A percentile compares a stretch with the other conserved stretches of the same genome.
Evolutionary conservation across 2,797 vertebrate species (phyloP).

Genomic region (Diplodus puntazzo): DNA sequence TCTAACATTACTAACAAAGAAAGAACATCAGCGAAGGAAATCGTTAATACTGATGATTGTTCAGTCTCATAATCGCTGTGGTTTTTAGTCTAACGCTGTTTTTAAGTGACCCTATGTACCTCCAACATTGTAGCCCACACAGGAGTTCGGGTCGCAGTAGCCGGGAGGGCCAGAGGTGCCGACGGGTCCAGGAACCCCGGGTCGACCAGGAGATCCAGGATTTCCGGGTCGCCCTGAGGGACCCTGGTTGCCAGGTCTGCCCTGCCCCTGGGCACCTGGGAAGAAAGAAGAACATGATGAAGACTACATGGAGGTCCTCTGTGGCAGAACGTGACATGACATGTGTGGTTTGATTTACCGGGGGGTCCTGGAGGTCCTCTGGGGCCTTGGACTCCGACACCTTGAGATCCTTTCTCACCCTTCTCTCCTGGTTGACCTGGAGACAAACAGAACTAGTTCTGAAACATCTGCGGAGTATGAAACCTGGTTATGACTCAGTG

Average conservation of each 20-base stretch:
- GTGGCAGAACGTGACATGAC: too few species aligned
- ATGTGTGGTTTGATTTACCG: slow-evolving; percentile 78
- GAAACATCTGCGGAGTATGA: too few species aligned
- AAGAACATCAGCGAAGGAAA: too few species aligned
- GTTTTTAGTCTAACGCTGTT: too few species aligned
- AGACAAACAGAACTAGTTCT: slow-evolving; percentile 14
- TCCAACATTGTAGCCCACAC: slow-evolving; percentile 93
- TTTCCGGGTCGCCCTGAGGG: slow-evolving; percentile 92
- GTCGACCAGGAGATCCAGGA: slow-evolving; percentile 89
- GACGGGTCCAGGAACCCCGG: slow-evolving; percentile 88
- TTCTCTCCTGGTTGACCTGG: slow-evolving; percentile 92
- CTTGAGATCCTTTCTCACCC: slow-evolving; percentile 92
- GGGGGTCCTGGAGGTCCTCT: slow-evolving; percentile 91
- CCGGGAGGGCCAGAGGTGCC: slow-evolving; percentile 92
- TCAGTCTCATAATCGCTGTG: neutral
- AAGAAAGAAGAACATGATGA: neutral
- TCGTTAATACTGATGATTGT: neutral
- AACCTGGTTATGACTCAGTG: neutral
- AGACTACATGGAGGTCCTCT: neutral
- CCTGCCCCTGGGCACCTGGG: slow-evolving; percentile 92
- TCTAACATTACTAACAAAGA: neutral
- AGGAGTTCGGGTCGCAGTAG: slow-evolving; percentile 96
- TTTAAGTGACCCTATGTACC: slow-evolving; percentile 80
- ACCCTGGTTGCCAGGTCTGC: slow-evolving; percentile 91
- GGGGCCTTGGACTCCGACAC: slow-evolving; percentile 93